Evolutionary conservation across 2,113 vertebrate genomes (phyloP).

Genomic region (Cyanocitta stelleri): DNA sequence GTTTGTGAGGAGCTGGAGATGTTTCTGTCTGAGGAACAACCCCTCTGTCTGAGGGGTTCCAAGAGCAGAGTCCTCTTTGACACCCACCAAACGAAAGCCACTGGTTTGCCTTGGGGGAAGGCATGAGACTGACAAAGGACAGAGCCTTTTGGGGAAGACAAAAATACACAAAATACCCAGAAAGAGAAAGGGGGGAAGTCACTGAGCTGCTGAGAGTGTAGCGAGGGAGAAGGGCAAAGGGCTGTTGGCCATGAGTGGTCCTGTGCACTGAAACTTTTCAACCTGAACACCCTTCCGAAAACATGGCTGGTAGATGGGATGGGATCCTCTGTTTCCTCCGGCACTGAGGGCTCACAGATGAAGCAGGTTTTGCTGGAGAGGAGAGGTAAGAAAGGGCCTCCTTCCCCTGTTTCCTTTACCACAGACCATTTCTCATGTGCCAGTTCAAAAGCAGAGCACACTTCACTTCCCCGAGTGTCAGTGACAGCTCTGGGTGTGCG

Average conservation of each 20-base stretch:
- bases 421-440: background rate
- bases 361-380: background rate
- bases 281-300: background rate
- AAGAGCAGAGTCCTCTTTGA: background rate
- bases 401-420: background rate
- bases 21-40: background rate
- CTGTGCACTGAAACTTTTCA: background rate
- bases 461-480: rapidly evolving
- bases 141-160: background rate
- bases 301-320: too few relatives aligned
- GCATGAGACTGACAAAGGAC: rapidly evolving
- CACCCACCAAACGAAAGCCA: background rate
- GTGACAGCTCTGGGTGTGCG: background rate
- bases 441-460: background rate
- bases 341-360: background rate
- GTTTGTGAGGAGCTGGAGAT: background rate
- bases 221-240: background rate
- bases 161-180: background rate
- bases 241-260: rapidly evolving
- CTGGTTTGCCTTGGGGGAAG: background rate
- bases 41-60: background rate
- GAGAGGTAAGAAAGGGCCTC: background rate
- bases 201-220: background rate
- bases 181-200: background rate
- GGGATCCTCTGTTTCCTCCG: background rate